Conservation (phyloP, 2,797 vertebrate species). For the Clarias fuscus region DNA sequence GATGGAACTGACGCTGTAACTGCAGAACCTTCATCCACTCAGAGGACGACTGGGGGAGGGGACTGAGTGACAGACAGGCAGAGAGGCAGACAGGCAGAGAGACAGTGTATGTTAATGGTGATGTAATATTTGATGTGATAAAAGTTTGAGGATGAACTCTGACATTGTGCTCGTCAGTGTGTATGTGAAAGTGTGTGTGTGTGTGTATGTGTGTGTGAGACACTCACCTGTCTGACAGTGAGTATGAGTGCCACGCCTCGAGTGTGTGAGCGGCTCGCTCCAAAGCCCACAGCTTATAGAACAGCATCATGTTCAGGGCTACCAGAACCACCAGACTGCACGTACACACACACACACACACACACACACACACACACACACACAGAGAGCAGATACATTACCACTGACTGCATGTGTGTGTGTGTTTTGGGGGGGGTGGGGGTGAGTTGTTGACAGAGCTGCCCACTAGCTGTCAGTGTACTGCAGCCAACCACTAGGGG, state of each 20-base stretch:
- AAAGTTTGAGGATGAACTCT: too few species aligned
- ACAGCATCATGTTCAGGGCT: conserved; percentile 87
- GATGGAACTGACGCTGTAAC: conserved; percentile 87
- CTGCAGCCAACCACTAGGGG: background rate
- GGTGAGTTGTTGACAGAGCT: too few species aligned
- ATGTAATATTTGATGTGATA: background rate
- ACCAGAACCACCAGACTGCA: conserved; percentile 84
- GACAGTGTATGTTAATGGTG: background rate
- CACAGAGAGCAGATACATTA: background rate
- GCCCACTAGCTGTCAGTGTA: background rate
- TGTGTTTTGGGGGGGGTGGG: too few species aligned
- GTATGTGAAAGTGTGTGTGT: background rate
- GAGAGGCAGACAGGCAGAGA: background rate
- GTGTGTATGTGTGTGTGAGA: conserved; percentile 8
- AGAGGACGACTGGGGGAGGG: conserved; percentile 82
- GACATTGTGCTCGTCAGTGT: background rate
- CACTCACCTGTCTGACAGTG: conserved; percentile 78
- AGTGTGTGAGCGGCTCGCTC: conserved; percentile 87
- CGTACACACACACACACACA: conserved; percentile 35
- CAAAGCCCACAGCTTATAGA: conserved; percentile 89
- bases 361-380: conserved; percentile 8
- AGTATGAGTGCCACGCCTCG: conserved; percentile 89
- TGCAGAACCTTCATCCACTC: conserved; percentile 90
- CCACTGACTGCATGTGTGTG: background rate
- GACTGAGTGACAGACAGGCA: conserved; percentile 64